These are phyloP conservation scores for Petrolisthes cinctipes DNA, from an alignment of 2,888 invertebrate species.

Conservation along the genomic window DNA sequence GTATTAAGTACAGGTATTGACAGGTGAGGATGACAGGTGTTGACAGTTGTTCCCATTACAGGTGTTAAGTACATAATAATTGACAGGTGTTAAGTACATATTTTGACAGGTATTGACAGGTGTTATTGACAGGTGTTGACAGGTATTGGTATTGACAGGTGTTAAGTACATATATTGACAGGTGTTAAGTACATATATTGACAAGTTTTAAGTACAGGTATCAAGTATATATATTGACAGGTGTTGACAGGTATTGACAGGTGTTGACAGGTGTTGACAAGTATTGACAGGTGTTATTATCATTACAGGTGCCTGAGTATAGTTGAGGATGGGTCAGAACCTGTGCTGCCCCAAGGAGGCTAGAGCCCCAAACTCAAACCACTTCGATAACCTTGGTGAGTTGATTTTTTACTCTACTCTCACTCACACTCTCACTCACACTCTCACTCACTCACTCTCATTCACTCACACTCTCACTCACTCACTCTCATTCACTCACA, in stretches of 20 bases:
- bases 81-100: too few relatives aligned
- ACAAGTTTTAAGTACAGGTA: neutral
- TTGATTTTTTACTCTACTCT: neutral
- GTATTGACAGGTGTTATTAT: neutral
- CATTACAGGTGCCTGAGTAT: constrained; percentile 39
- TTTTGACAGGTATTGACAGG: too few relatives aligned
- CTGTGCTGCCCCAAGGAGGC: constrained; percentile 10
- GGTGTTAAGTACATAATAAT: too few relatives aligned
- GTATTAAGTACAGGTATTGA: too few relatives aligned
- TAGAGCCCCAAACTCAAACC: neutral
- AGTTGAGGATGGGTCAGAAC: constrained; percentile 39
- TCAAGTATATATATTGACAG: too few relatives aligned
- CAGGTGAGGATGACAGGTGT: too few relatives aligned
- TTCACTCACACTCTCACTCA: neutral
- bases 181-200: neutral
- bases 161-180: too few relatives aligned
- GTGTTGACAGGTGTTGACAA: too few relatives aligned
- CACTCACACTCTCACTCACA: neutral
- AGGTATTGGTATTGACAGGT: too few relatives aligned
- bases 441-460: neutral
- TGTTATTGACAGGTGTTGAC: too few relatives aligned
- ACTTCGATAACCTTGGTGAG: neutral
- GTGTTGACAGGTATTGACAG: neutral
- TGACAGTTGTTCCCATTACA: too few relatives aligned
- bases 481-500: neutral